Evolutionary conservation across 2,113 vertebrate genomes (phyloP).

Genomic region (Catagonus wagneri): DNA sequence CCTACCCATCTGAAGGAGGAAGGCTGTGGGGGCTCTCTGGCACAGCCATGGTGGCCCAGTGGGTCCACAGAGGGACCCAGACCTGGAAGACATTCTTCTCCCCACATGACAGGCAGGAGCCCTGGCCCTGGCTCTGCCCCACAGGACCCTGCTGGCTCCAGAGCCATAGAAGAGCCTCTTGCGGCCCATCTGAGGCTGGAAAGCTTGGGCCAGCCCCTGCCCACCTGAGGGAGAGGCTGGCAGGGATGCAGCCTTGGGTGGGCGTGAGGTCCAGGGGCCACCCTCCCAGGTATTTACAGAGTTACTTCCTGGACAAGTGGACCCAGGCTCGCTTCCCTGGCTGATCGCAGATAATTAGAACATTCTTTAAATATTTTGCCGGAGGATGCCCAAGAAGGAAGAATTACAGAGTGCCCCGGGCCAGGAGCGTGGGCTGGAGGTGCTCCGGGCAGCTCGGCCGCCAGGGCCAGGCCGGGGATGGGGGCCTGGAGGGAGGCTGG

Average conservation of each 20-base stretch:
- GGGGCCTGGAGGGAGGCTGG: background rate
- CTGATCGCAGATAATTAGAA: constrained; percentile 73
- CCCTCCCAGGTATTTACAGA: constrained; percentile 20
- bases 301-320: constrained; percentile 76
- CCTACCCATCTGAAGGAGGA: rapidly evolving
- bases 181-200: background rate
- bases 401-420: constrained; percentile 30
- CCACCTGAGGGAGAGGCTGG: background rate
- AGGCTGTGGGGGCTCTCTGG: background rate
- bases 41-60: rapidly evolving
- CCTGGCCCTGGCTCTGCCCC: background rate
- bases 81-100: background rate
- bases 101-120: background rate
- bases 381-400: constrained; percentile 72
- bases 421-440: constrained; percentile 56
- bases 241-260: rapidly evolving
- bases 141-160: rapidly evolving
- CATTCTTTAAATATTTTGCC: constrained; percentile 81
- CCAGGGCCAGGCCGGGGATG: background rate
- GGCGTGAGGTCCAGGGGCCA: background rate
- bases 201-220: background rate
- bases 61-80: background rate
- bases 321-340: constrained; percentile 72
- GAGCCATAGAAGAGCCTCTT: background rate
- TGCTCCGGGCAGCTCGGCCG: background rate